These are phyloP conservation scores for Alcis repandata DNA, from an alignment of 2,888 invertebrate genomes.

Conservation along the genomic window DNA sequence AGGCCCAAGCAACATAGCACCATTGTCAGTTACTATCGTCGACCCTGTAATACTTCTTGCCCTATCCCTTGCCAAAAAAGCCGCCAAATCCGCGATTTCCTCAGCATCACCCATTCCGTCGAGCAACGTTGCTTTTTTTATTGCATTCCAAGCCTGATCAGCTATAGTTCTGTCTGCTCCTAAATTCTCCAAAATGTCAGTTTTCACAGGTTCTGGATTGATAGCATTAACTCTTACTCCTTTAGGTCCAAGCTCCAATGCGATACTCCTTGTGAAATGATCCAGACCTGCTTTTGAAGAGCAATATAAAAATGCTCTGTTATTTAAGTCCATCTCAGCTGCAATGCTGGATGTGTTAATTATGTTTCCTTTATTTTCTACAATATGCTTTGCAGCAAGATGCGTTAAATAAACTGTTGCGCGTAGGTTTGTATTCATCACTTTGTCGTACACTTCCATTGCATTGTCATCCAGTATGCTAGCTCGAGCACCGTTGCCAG, in stretches of 20 bases:
- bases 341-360: constrained; percentile 53
- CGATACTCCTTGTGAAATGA: constrained; percentile 93
- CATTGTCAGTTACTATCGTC: constrained; percentile 45
- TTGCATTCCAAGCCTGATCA: constrained; percentile 84
- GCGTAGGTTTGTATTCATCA: constrained; percentile 55
- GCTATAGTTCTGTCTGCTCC: constrained; percentile 20
- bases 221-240: constrained; percentile 93
- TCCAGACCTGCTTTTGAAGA: constrained; percentile 88
- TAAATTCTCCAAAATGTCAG: constrained; percentile 63
- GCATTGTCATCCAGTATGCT: constrained; percentile 51
- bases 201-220: constrained; percentile 93
- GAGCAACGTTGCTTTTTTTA: constrained; percentile 92
- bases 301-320: constrained; percentile 42
- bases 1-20: constrained; percentile 25
- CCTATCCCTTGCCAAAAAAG: constrained; percentile 92
- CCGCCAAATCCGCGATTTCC: constrained; percentile 93
- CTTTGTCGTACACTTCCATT: constrained; percentile 52
- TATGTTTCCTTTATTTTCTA: constrained; percentile 50
- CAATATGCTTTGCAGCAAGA: constrained; percentile 47
- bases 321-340: constrained; percentile 19
- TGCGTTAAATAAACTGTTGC: constrained; percentile 53
- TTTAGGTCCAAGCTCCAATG: constrained; percentile 90
- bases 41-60: constrained; percentile 94
- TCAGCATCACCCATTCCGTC: constrained; percentile 90
- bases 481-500: constrained; percentile 44